Conservation (phyloP, 64 coral and sea anemone genomes). For the Acropora tenuis region DNA sequence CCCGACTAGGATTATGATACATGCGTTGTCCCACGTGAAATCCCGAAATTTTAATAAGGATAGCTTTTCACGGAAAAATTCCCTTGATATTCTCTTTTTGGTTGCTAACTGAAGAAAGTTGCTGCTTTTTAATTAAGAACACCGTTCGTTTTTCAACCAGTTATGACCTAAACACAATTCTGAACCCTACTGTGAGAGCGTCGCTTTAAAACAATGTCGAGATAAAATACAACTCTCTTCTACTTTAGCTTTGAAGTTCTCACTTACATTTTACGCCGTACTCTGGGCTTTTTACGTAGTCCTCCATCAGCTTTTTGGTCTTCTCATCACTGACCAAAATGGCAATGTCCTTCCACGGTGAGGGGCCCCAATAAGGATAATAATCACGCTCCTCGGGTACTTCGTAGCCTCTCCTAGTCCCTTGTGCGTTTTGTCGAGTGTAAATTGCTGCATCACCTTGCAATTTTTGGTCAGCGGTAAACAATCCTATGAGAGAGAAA, state of each 20-base stretch:
- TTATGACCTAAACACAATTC: no score
- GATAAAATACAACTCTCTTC: no score
- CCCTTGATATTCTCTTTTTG: no score
- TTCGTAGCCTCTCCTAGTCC: constrained; percentile 62
- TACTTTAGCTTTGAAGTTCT: no score
- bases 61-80: no score
- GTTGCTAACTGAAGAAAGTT: no score
- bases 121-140: no score
- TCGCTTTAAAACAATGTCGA: no score
- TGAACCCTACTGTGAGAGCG: no score
- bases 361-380: constrained; percentile 77
- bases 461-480: constrained; percentile 35
- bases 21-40: no score
- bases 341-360: constrained; percentile 71
- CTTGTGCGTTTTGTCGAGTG: constrained; percentile 71
- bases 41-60: no score
- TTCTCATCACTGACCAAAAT: constrained; percentile 18
- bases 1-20: no score
- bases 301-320: constrained; percentile 1
- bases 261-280: constrained; percentile 8
- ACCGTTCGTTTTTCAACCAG: not conserved
- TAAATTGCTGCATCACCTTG: constrained; percentile 49
- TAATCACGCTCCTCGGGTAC: constrained; percentile 80
- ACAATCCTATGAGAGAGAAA: constrained; percentile 1
- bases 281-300: not conserved